phyloP scores from a whole-genome alignment of 2,113 vertebrate species.

The Cromileptes altivelis region DNA sequence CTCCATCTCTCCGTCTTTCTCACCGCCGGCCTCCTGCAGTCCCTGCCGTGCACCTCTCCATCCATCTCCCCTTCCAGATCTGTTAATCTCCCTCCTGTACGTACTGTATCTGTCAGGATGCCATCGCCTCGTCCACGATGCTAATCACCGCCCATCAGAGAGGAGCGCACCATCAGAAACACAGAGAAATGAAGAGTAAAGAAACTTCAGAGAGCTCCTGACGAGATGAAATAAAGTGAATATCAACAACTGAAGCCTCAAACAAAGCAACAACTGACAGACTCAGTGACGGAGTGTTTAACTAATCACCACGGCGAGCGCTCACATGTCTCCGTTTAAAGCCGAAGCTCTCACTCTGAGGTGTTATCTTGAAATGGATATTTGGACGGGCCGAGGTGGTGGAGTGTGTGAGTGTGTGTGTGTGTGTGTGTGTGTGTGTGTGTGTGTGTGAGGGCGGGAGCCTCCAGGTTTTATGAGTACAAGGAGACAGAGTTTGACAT shows the following conservation, averaged over 20 bases:
- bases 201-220: constrained; percentile 1
- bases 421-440: background rate
- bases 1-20: constrained; percentile 7
- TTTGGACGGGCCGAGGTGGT: background rate
- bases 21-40: constrained; percentile 19
- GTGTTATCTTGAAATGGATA: background rate
- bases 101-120: background rate
- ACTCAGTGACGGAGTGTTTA: constrained; percentile 1
- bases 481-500: background rate
- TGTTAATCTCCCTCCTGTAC: constrained; percentile 1
- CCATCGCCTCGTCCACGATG: background rate
- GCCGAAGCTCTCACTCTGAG: background rate
- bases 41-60: background rate
- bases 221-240: background rate
- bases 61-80: constrained; percentile 1
- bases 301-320: background rate
- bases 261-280: constrained; percentile 7
- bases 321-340: constrained; percentile 3
- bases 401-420: background rate
- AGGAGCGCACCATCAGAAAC: background rate
- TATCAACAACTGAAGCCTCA: background rate
- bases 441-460: background rate
- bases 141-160: constrained; percentile 36
- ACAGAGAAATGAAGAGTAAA: background rate
- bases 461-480: background rate